Evolutionary conservation across 2,888 invertebrate species (phyloP).

Genomic region (Apamea crenata): DNA sequence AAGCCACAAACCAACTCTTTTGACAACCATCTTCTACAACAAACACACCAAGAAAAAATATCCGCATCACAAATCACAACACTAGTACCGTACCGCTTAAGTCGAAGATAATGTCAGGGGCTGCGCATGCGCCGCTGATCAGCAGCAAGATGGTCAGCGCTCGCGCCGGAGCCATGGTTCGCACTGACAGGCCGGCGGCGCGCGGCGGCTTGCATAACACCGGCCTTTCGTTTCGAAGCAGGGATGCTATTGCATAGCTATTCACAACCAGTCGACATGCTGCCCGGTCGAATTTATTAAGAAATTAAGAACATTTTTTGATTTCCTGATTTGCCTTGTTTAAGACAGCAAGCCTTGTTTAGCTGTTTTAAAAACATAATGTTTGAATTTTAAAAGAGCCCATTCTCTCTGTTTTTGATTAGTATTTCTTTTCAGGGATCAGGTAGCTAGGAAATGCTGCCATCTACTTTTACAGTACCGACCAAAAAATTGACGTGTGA

Average conservation of each 20-base stretch:
- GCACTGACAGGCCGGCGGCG: slow-evolving; percentile 44
- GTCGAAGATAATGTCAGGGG: slow-evolving; percentile 59
- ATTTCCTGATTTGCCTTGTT: background rate
- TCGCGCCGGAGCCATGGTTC: slow-evolving; percentile 65
- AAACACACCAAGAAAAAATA: slow-evolving; percentile 14
- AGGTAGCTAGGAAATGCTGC: background rate
- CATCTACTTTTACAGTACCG: background rate
- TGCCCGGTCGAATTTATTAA: background rate
- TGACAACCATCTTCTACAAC: background rate
- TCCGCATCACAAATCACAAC: slow-evolving; percentile 34
- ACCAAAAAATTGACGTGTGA: background rate
- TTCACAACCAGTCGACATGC: background rate
- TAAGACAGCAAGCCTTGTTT: background rate
- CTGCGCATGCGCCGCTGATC: slow-evolving; percentile 46
- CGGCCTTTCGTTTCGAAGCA: slow-evolving; percentile 46
- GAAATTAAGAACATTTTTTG: background rate
- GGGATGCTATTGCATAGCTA: slow-evolving; percentile 37
- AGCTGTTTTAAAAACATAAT: background rate
- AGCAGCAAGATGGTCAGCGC: slow-evolving; percentile 60
- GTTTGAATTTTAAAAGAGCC: background rate
- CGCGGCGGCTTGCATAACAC: slow-evolving; percentile 47
- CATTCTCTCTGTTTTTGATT: background rate
- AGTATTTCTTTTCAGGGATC: background rate
- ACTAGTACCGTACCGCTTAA: slow-evolving; percentile 69
- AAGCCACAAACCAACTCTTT: background rate